Conservation (phyloP, 2,113 vertebrate genomes). For the Tinamus guttatus region DNA sequence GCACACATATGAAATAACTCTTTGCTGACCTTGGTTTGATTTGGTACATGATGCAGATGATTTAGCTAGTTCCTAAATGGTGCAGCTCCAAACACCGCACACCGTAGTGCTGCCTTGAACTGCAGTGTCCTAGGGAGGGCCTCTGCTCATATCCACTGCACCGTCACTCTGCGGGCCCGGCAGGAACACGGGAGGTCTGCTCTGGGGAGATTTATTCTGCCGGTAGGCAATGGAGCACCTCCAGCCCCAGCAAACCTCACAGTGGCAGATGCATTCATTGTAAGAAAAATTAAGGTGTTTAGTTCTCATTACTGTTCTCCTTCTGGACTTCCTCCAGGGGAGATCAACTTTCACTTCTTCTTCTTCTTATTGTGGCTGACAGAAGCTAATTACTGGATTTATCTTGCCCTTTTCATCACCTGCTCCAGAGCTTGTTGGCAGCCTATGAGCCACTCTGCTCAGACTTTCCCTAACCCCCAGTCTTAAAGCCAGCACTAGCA, state of each 20-base stretch:
- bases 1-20: background rate
- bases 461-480: background rate
- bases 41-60: background rate
- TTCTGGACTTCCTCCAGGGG: constrained; percentile 31
- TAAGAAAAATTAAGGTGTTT: constrained; percentile 45
- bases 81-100: background rate
- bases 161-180: background rate
- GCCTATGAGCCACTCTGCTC: background rate
- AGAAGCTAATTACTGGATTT: constrained; percentile 57
- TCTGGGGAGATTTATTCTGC: background rate
- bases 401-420: constrained; percentile 42
- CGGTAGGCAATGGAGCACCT: background rate
- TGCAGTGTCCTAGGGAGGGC: background rate
- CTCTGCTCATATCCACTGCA: background rate
- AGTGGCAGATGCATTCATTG: background rate
- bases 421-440: background rate
- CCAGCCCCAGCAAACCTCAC: constrained; percentile 1
- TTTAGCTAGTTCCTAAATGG: background rate
- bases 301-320: constrained; percentile 26
- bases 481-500: background rate
- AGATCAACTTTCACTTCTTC: constrained; percentile 39
- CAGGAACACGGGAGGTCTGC: background rate
- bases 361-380: constrained; percentile 17
- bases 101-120: background rate
- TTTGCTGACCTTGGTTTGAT: background rate